Percentiles rank a stretch among this genome's conserved stretches.
Evolutionary conservation across 2,888 invertebrate genomes (phyloP).

Genomic region (Drosophila nigritarsus): DNA sequence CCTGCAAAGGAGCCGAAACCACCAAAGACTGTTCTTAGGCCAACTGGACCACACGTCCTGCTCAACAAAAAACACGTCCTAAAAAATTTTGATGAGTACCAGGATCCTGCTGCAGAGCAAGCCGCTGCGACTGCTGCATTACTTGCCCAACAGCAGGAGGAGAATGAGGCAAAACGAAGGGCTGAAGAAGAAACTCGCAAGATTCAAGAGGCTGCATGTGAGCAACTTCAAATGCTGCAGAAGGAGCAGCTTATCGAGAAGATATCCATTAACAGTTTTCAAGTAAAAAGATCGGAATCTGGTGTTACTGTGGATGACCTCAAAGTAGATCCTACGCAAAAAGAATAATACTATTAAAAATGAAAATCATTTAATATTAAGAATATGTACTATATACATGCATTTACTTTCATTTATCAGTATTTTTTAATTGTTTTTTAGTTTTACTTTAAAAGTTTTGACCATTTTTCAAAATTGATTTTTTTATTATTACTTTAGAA

Average conservation of each 20-base stretch:
- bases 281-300: constrained; percentile 51
- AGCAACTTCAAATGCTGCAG: constrained; percentile 71
- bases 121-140: constrained; percentile 79
- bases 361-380: not conserved
- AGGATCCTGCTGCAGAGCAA: constrained; percentile 66
- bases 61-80: constrained; percentile 28
- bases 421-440: not conserved
- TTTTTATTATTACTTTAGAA: not conserved
- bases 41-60: constrained; percentile 41
- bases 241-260: constrained; percentile 45
- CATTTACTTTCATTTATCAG: not conserved
- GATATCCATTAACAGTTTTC: constrained; percentile 62
- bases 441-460: not conserved
- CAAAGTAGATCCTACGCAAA: constrained; percentile 4
- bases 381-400: not conserved
- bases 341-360: not conserved
- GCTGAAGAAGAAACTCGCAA: constrained; percentile 68
- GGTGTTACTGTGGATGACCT: constrained; percentile 41
- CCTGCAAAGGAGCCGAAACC: constrained; percentile 53
- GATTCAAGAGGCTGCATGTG: constrained; percentile 78
- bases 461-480: not conserved
- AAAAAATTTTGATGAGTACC: constrained; percentile 65
- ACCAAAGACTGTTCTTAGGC: constrained; percentile 33
- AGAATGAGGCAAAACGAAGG: constrained; percentile 71
- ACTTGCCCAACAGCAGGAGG: constrained; percentile 71